These are phyloP conservation scores for Julus scanicus DNA, from an alignment of 2,888 invertebrate species.

Conservation along the genomic window DNA sequence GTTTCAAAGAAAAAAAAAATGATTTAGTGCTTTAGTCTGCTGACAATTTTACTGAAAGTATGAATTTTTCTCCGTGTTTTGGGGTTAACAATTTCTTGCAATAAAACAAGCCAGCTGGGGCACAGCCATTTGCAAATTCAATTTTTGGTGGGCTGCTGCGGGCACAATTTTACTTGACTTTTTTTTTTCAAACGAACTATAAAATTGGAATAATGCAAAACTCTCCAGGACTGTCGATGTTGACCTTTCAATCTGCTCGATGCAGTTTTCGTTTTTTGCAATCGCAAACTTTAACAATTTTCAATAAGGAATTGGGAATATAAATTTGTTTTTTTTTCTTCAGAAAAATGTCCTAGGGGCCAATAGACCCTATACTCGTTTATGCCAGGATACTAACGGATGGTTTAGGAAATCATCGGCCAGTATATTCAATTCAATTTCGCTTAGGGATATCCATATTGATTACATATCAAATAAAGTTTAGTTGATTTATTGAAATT, in stretches of 20 bases:
- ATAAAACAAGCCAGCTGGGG: constrained; percentile 14
- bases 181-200: neutral
- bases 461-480: no score
- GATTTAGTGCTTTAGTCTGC: neutral
- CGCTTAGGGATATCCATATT: no score
- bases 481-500: no score
- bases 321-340: neutral
- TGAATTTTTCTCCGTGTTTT: neutral
- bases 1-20: neutral
- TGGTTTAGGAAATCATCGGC: no score
- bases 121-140: neutral
- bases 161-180: neutral
- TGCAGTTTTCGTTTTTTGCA: neutral
- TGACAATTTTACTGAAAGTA: neutral
- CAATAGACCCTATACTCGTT: no score
- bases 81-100: neutral
- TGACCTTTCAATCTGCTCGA: neutral
- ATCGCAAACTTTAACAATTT: neutral
- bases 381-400: no score
- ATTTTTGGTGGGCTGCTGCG: neutral
- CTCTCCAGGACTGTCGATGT: neutral
- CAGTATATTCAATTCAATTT: no score
- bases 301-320: neutral
- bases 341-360: no score
- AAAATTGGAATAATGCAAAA: neutral